These are phyloP conservation scores for Menidia beryllina DNA, from an alignment of 2,113 vertebrate genomes.

Conservation along the genomic window DNA sequence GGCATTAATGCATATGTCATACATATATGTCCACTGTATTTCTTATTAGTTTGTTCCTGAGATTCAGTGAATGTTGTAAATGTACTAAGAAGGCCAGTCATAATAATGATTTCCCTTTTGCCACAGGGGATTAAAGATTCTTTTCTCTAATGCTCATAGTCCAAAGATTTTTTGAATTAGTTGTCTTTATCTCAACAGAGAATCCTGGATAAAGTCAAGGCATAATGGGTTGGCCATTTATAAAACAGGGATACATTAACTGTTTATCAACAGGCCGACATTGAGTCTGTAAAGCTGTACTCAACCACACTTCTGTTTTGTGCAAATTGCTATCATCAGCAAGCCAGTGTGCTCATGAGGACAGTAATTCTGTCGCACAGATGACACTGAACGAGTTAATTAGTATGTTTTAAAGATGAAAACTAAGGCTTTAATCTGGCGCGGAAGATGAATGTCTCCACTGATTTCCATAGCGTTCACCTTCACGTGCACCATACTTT, in stretches of 20 bases:
- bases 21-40: background rate
- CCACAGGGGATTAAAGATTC: background rate
- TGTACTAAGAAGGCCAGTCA: constrained; percentile 25
- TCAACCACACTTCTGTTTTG: background rate
- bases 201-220: too few species aligned
- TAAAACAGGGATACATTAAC: background rate
- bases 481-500: background rate
- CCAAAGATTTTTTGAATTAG: constrained; percentile 7
- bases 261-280: background rate
- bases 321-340: background rate
- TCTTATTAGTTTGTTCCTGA: constrained; percentile 29
- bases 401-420: background rate
- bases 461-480: background rate
- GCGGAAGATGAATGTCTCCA: background rate
- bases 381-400: background rate
- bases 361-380: too few species aligned
- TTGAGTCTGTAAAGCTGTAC: background rate
- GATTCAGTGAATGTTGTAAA: constrained; percentile 33
- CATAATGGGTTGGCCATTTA: background rate
- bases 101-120: background rate
- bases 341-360: background rate
- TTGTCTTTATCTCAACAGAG: background rate
- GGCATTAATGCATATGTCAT: constrained; percentile 17
- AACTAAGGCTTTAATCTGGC: background rate
- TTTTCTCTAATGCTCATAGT: background rate